phyloP scores from a whole-genome alignment of 2,113 vertebrate species.

The Tupaia chinensis region DNA sequence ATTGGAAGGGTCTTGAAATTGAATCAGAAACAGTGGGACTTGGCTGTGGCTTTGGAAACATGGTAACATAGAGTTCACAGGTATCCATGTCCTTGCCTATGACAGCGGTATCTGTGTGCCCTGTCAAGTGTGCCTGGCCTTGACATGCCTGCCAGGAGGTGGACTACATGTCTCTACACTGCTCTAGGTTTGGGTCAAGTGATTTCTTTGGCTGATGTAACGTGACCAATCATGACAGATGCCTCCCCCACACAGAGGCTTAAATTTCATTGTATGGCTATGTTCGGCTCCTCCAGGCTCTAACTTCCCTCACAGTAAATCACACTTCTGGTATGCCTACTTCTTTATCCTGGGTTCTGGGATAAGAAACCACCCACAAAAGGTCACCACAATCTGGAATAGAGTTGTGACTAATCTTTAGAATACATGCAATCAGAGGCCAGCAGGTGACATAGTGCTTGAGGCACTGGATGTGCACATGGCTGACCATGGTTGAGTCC shows the following conservation, averaged over 20 bases:
- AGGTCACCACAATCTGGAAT: too few species aligned
- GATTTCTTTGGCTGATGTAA: neutral
- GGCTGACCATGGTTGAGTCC: too few species aligned
- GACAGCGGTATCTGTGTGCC: neutral
- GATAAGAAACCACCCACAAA: neutral
- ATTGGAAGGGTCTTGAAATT: neutral
- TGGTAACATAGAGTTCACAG: neutral
- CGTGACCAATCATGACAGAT: neutral
- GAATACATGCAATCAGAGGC: neutral
- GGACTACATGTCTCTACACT: neutral
- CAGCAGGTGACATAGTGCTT: too few species aligned
- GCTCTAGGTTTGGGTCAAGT: neutral
- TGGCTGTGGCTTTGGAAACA: neutral
- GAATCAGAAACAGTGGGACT: neutral
- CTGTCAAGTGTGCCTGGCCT: neutral
- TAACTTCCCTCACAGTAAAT: neutral
- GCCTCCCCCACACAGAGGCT: neutral
- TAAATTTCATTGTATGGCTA: neutral
- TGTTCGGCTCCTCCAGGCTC: neutral
- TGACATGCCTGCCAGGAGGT: neutral
- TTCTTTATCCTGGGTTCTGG: neutral
- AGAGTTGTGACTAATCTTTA: neutral
- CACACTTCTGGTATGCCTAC: neutral
- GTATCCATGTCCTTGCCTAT: neutral
- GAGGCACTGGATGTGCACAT: too few species aligned